A percentile compares a stretch with the other conserved stretches of the same genome.
phyloP scores from a whole-genome alignment of 2,797 vertebrate species.

The Chaunax sp. region DNA sequence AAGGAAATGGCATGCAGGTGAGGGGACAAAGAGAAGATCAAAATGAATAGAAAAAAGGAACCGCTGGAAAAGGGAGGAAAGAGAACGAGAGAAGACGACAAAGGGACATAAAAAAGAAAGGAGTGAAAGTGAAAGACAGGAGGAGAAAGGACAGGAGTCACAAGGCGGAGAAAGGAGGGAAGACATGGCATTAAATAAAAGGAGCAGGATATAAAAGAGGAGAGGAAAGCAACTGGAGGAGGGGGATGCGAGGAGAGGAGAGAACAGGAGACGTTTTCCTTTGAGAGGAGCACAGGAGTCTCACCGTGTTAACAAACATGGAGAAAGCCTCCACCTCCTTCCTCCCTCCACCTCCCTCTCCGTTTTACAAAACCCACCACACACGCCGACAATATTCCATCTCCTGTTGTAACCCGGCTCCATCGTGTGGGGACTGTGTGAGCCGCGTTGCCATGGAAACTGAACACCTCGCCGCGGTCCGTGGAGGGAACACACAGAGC shows the following conservation, averaged over 20 bases:
- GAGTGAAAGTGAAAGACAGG: background rate
- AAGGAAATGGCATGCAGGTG: too few relatives aligned
- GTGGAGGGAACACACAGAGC: constrained; percentile 58
- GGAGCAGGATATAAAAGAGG: too few relatives aligned
- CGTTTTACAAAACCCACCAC: background rate
- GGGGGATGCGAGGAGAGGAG: background rate
- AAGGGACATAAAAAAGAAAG: background rate
- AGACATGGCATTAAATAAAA: too few relatives aligned
- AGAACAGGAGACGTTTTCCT: too few relatives aligned
- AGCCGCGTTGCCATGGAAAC: constrained; percentile 80
- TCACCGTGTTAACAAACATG: constrained; percentile 58
- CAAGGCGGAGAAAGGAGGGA: background rate
- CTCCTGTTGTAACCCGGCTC: constrained; percentile 65
- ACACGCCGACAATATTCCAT: constrained; percentile 26
- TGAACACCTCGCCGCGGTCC: constrained; percentile 75
- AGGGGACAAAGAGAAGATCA: too few relatives aligned
- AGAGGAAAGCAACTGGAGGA: background rate
- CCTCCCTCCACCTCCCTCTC: constrained; percentile 32
- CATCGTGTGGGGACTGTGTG: constrained; percentile 55
- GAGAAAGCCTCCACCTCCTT: too few relatives aligned
- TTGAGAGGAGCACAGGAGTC: constrained; percentile 15
- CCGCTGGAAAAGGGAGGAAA: background rate
- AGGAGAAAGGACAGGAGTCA: background rate
- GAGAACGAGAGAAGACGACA: background rate
- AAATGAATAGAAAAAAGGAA: too few relatives aligned